Evolutionary conservation across 2,888 invertebrate species (phyloP), one percentile per base, ranked within the genome.

Genomic region (Hetaerina titia): DNA sequence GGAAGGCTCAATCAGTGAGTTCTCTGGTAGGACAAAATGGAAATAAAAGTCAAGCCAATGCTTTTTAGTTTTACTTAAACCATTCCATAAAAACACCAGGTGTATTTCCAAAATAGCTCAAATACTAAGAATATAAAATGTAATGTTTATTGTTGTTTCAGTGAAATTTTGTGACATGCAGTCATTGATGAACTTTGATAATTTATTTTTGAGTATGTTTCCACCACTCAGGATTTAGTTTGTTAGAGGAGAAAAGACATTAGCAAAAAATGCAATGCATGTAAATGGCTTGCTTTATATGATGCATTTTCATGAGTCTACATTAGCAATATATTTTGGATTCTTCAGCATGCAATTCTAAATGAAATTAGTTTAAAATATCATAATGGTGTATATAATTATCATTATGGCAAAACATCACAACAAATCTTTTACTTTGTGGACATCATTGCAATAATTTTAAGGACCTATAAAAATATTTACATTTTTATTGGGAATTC

Each of bases 1-100:
- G 95, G 95, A 95, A 95, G 95, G 95, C 95, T 95, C 95, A 95
- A 95, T 95, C 95, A 95, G 95, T 95, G 95, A 95, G 95, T 95
- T 95, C 95, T 96, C 96, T 96, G 96, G 90, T 92, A 88, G 95
- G 95, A 95, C 94, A 95, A 95, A 64, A 95, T 94, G 94, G 89
- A 95, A 95, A 95, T 95, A 90, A 95, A 95, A 94, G 90, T 95
- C 95, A 95, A 95, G 95, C 95, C 95, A 95, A 95, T 95, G 88
- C 95, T 90, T 95, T 95, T 90, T 58, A 89, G 88, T 94, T 81
- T 69, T 88, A 90, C 81, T 94, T 87, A 90, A 88, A 95, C 94
- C 69, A 69, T 81, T 69, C 45, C 9, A 69, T 92, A 69, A 92
- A 60, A 74, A 45, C 69, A 69, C 56, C 11, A 90, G 45, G 63